These are phyloP conservation scores for Argyra leucocephala DNA, from an alignment of 2,888 invertebrate species.

Conservation along the genomic window DNA sequence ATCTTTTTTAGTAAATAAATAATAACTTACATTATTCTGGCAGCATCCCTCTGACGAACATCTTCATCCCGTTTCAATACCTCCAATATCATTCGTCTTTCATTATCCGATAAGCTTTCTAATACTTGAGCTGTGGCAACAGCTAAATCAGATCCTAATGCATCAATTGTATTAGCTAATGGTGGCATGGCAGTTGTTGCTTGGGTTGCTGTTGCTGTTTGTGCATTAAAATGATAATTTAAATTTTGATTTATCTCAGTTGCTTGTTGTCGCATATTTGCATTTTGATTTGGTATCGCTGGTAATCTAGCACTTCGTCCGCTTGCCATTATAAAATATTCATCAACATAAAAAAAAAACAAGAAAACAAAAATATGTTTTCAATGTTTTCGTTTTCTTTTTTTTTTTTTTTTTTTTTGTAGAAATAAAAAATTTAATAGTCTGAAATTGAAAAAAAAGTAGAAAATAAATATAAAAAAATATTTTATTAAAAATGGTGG, in stretches of 20 bases:
- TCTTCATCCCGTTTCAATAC: slow-evolving; percentile 49
- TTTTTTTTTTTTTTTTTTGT: not conserved
- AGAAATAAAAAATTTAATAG: not conserved
- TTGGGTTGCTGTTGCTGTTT: slow-evolving; percentile 22
- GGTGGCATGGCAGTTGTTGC: slow-evolving; percentile 30
- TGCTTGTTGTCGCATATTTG: slow-evolving; percentile 25
- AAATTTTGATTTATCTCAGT: slow-evolving; percentile 20
- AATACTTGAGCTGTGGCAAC: slow-evolving; percentile 40
- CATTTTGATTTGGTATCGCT: slow-evolving; percentile 33
- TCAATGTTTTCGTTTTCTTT: not conserved
- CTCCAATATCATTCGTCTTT: slow-evolving; percentile 48
- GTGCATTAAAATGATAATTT: slow-evolving; percentile 25
- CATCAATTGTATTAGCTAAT: slow-evolving; percentile 35
- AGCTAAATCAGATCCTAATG: slow-evolving; percentile 37
- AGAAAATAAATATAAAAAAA: no score
- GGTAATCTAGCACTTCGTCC: slow-evolving; percentile 41
- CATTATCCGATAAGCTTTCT: slow-evolving; percentile 41
- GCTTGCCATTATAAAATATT: slow-evolving; percentile 35
- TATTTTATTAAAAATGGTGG: no score
- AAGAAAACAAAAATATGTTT: no score
- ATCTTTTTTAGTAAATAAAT: not conserved
- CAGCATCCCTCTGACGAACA: slow-evolving; percentile 46
- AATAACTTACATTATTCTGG: slow-evolving; percentile 48
- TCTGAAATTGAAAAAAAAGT: not conserved
- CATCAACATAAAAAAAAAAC: not conserved